These are phyloP conservation scores for Nephrocerus scutellatus DNA, from an alignment of 2,888 invertebrate species.

Conservation along the genomic window DNA sequence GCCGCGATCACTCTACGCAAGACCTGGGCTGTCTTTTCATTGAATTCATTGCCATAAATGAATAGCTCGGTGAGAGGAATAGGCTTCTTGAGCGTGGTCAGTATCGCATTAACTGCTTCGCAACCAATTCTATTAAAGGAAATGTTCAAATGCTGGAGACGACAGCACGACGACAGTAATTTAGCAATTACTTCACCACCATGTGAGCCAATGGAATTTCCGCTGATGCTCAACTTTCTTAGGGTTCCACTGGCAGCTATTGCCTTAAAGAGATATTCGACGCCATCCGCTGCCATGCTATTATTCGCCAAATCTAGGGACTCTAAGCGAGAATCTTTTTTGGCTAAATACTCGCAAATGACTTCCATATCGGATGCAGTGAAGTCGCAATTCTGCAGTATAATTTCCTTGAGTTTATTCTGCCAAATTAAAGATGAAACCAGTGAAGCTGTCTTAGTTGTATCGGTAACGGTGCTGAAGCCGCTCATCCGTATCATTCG, in stretches of 20 bases:
- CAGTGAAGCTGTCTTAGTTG: constrained; percentile 30
- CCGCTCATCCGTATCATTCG: constrained; percentile 27
- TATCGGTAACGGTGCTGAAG: constrained; percentile 29
- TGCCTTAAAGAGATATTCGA: constrained; percentile 30
- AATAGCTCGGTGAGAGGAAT: constrained; percentile 28
- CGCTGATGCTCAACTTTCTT: constrained; percentile 32
- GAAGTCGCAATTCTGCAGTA: constrained; percentile 37
- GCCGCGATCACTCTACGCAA: constrained; percentile 33
- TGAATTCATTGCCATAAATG: constrained; percentile 36
- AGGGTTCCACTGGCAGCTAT: constrained; percentile 26
- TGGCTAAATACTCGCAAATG: constrained; percentile 34
- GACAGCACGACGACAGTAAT: constrained; percentile 29
- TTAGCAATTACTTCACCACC: constrained; percentile 40
- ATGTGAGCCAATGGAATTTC: constrained; percentile 34
- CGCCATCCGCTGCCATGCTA: constrained; percentile 35
- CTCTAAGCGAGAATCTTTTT: constrained; percentile 20
- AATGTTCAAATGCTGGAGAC: constrained; percentile 32
- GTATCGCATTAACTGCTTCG: constrained; percentile 29
- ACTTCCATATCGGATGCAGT: constrained; percentile 35
- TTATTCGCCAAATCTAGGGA: constrained; percentile 35
- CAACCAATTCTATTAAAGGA: constrained; percentile 34
- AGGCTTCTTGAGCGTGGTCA: constrained; percentile 36
- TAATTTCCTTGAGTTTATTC: constrained; percentile 32
- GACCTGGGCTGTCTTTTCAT: constrained; percentile 28
- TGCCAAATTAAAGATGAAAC: constrained; percentile 37